phyloP scores from a whole-genome alignment of 2,113 vertebrate species.

The Porphyrio hochstetteri region DNA sequence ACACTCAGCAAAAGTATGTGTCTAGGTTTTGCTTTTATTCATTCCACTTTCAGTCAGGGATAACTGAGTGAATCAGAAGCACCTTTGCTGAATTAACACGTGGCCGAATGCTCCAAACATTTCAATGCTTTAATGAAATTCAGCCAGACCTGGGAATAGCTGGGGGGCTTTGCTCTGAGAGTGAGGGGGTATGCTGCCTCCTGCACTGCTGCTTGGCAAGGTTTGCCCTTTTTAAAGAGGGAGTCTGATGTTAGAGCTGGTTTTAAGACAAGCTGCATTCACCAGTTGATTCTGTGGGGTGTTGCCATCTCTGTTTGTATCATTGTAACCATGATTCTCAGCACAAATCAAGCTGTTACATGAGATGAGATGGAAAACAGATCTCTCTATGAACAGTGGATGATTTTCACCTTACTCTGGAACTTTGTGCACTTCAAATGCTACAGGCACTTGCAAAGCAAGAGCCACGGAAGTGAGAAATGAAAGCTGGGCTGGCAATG shows the following conservation, averaged over 20 bases:
- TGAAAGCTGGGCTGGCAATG: fast-evolving
- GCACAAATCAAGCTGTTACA: background rate
- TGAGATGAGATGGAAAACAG: background rate
- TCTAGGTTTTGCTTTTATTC: background rate
- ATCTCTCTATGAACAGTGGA: background rate
- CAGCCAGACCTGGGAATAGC: background rate
- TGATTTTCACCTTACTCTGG: background rate
- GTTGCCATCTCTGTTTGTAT: background rate
- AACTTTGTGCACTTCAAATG: fast-evolving
- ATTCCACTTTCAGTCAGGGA: background rate
- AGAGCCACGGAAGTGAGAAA: background rate
- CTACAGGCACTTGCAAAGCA: background rate
- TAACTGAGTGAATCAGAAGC: background rate
- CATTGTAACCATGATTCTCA: fast-evolving
- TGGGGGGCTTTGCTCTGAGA: background rate
- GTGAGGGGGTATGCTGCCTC: background rate
- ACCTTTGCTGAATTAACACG: background rate
- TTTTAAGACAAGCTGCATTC: background rate
- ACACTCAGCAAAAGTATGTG: background rate
- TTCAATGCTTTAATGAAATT: background rate
- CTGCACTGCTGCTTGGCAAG: background rate
- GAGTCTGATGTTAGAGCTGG: background rate
- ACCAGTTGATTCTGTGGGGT: background rate
- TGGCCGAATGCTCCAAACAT: background rate
- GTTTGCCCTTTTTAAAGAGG: background rate